Base-by-base conservation (phyloP, 2,888 invertebrate genomes). In the Hypomecis punctinalis region DNA sequence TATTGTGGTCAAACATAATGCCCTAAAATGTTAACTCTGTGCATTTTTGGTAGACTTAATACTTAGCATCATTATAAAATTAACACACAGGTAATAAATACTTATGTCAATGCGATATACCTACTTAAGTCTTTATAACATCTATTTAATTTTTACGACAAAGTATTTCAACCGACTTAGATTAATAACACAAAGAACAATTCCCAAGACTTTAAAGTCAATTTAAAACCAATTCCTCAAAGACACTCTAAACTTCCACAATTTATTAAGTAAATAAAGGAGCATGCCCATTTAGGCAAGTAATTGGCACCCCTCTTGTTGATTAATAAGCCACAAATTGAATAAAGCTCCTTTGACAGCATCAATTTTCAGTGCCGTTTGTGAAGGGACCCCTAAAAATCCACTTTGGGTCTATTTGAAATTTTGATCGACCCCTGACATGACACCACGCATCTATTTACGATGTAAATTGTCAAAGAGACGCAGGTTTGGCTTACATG, bases 381-480 rank as follows among this genome's bases (percentile, higher is more conserved):
- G 82, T 77, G 82, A 74, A 78, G 75, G 79, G 78, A 83, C 89
- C 89, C 91, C 88, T 81, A 89, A 91, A 91, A 92, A 91, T 91
- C 84, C 88, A 91, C 87, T 92, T 92, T 75, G 79, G 81, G 84
- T 86, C 90, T 83, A 91, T 92, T 92, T 91, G 88, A 87, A 91
- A 90, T 90, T 92, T 91, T 90, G 89, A 92, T 91, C 88, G 87
- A 89, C 87, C 86, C 88, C 82, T 68, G 72, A 86, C 90, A 90
- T 91, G 91, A 90, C 90, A 92, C 89, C 89, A 86, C 85, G 74
- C 85, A 86, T 90, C 90, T 86, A 91, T 91, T 93, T 89, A 82
- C 86, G 82, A 92, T 92, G 92, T 90, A 93, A 92, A 92, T 93
- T 93, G 91, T 91, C 93, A 91, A 91, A 92, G 88, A 75, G 81